Evolutionary conservation across 53 echinoderm and acorn worm species (phyloP), one percentile per base, ranked within the genome.

Genomic region (Holothuria leucospilota): DNA sequence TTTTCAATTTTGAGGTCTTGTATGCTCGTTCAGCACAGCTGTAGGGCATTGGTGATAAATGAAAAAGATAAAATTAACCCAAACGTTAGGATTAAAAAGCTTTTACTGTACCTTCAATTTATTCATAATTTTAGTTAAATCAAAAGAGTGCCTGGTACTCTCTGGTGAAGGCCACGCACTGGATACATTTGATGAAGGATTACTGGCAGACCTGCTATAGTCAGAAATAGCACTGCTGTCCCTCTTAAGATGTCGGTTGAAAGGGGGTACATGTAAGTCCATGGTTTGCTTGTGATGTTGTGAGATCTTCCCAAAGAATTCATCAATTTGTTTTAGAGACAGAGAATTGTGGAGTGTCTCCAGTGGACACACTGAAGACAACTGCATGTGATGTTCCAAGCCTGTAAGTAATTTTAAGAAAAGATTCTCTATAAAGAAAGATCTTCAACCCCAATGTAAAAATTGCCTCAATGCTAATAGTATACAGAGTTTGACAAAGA

Each of bases 321-420:
- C 86, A 29, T 97, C 98, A 26, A 97, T 88, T 78, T 97, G 98
- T 27, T 89, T 91, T 61, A 97, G 85, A 29, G 98, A 97, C 30
- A 97, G 89, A 23, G 85, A 87, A 89, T 97, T 97, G 82, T 97
- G 98, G 4, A 97, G 86, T 11, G 98, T 97, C 85, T 97, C 98
- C 59, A 97, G 73, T 6, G 98, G 90, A 25, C 93, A 90, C 68
- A 97, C 88, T 21, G 98, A 97, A 23, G 98, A 88, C 58, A 97
- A 92, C 41, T 93, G 90, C 77, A 95, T 91, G 78, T 95, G 93
- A 51, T 91, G 89, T 64, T 97, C 98, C 20, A 97, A 84, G 58
- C 94, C 94, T 91, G 86, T 13, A 71, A 51, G 13, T 49, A 49
- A 49, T 49, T 49, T 72, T 41, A 46, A 46, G 7, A 46, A 46